Evolutionary conservation across 2,113 vertebrate genomes (phyloP).

Genomic region (Ivindomyrus marchei): DNA sequence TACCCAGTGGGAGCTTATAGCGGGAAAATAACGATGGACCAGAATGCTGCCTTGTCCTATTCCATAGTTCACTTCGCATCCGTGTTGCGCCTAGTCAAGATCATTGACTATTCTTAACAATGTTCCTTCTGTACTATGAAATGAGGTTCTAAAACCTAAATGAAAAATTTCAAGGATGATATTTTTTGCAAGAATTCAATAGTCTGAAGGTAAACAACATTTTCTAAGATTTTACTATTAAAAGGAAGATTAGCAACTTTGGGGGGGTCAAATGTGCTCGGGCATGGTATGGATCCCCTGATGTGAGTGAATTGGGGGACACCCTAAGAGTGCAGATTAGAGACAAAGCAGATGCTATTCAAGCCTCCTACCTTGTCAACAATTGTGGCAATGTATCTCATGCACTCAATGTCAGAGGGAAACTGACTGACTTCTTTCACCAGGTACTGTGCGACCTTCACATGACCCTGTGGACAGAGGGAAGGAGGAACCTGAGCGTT

Average conservation of each 20-base stretch:
- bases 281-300: background rate
- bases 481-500: background rate
- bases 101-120: too few species aligned
- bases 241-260: background rate
- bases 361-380: slow-evolving; percentile 81
- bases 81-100: too few species aligned
- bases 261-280: background rate
- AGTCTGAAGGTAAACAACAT: too few species aligned
- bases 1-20: too few species aligned
- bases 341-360: background rate
- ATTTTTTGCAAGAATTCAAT: too few species aligned
- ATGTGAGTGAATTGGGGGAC: background rate
- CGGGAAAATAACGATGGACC: too few species aligned
- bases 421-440: slow-evolving; percentile 98
- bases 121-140: too few species aligned
- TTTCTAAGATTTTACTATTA: too few species aligned
- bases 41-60: too few species aligned
- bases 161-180: too few species aligned
- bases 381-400: slow-evolving; percentile 97
- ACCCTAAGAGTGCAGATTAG: background rate
- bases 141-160: too few species aligned
- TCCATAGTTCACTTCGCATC: too few species aligned
- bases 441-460: slow-evolving; percentile 97
- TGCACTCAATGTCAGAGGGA: slow-evolving; percentile 96
- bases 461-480: slow-evolving; percentile 71